Evolutionary conservation across 2,113 vertebrate genomes (phyloP).

Genomic region (Entelurus aequoreus): DNA sequence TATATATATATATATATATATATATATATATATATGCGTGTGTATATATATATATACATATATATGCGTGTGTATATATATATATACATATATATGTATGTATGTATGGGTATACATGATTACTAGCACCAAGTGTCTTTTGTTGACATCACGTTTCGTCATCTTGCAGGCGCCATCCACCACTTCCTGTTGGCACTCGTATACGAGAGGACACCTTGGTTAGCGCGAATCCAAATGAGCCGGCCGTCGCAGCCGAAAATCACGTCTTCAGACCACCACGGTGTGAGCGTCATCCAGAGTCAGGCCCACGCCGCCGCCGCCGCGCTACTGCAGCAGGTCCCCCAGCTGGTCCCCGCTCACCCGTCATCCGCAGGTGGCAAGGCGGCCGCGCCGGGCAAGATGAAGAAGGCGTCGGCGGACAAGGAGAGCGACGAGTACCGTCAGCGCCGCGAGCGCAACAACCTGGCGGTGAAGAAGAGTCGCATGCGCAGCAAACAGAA

Average conservation of each 20-base stretch:
- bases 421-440: conserved; percentile 94
- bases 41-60: no score
- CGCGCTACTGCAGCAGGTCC: conserved; percentile 79
- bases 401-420: conserved; percentile 80
- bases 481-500: conserved; percentile 97
- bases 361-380: conserved; percentile 74
- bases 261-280: conserved; percentile 72
- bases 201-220: conserved; percentile 23
- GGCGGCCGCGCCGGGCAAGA: conserved; percentile 80
- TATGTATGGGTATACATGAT: no score
- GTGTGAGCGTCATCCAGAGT: conserved; percentile 81
- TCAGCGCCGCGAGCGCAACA: conserved; percentile 90
- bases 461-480: conserved; percentile 98
- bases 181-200: background rate
- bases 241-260: conserved; percentile 77
- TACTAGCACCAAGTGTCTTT: no score
- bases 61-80: no score
- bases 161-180: background rate
- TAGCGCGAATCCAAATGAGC: conserved; percentile 81
- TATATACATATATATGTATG: no score
- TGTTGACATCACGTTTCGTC: no score
- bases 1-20: no score
- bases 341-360: conserved; percentile 79
- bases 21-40: no score
- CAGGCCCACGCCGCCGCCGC: conserved; percentile 69